These are phyloP conservation scores for Alces alces DNA, from an alignment of 2,113 vertebrate genomes.

Conservation along the genomic window DNA sequence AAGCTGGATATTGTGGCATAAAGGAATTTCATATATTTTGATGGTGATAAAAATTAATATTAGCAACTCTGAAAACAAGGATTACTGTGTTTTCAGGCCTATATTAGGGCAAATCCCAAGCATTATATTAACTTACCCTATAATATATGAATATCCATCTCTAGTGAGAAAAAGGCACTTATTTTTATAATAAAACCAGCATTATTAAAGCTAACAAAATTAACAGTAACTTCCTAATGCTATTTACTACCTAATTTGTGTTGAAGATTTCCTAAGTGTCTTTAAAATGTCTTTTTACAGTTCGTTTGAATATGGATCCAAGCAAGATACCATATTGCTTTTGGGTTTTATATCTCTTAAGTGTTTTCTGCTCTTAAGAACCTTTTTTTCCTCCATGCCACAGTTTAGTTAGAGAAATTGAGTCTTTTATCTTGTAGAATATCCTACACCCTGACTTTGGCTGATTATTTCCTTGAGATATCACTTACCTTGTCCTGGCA, in stretches of 20 bases:
- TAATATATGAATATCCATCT: background rate
- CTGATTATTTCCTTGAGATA: background rate
- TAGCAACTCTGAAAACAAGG: background rate
- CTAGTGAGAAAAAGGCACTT: background rate
- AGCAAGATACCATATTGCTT: background rate
- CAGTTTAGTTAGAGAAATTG: background rate
- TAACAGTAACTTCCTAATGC: background rate
- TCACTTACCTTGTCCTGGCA: background rate
- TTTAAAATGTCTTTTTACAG: background rate
- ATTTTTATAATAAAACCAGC: background rate
- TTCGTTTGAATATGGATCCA: background rate
- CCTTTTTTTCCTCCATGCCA: background rate
- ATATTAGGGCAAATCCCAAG: background rate
- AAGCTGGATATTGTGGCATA: background rate
- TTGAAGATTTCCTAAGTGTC: background rate
- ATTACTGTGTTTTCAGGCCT: background rate
- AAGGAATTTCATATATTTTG: background rate
- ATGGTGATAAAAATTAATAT: background rate
- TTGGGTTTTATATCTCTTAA: background rate
- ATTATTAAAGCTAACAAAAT: background rate
- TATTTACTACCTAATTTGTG: background rate
- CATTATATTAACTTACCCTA: background rate
- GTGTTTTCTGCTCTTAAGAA: background rate
- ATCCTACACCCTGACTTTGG: background rate
- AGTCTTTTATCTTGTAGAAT: background rate